Evolutionary conservation across 2,888 invertebrate species (phyloP).

Genomic region (Limenitis camilla): DNA sequence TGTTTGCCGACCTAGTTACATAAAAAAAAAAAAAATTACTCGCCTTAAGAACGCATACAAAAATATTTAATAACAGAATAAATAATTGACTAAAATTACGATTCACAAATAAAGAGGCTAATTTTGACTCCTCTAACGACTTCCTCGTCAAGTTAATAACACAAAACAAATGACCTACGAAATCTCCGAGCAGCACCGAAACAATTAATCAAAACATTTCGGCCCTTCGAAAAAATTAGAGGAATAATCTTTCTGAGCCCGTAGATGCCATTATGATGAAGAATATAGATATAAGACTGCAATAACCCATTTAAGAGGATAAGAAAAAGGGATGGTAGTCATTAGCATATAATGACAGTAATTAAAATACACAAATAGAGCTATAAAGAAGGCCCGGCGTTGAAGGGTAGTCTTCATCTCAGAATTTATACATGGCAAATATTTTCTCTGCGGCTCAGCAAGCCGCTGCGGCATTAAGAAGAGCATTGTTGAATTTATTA

Average conservation of each 20-base stretch:
- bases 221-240: slow-evolving; percentile 48
- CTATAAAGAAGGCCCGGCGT: slow-evolving; percentile 73
- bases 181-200: slow-evolving; percentile 48
- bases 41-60: too few species aligned
- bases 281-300: slow-evolving; percentile 68
- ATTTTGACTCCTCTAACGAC: slow-evolving; percentile 58
- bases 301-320: slow-evolving; percentile 73
- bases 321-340: slow-evolving; percentile 76
- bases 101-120: slow-evolving; percentile 36
- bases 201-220: slow-evolving; percentile 68
- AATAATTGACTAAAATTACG: slow-evolving; percentile 7
- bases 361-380: slow-evolving; percentile 83
- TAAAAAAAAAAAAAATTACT: too few species aligned
- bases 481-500: slow-evolving; percentile 71
- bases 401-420: slow-evolving; percentile 74
- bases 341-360: slow-evolving; percentile 80
- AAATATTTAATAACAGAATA: not conserved
- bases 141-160: slow-evolving; percentile 66
- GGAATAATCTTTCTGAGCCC: slow-evolving; percentile 47
- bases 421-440: slow-evolving; percentile 73
- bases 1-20: too few species aligned
- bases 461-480: slow-evolving; percentile 59
- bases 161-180: slow-evolving; percentile 63
- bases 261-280: slow-evolving; percentile 54
- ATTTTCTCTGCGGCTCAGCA: slow-evolving; percentile 64